Conservation (phyloP, 23 tunicate genomes). For the Trididemnum clinides region DNA sequence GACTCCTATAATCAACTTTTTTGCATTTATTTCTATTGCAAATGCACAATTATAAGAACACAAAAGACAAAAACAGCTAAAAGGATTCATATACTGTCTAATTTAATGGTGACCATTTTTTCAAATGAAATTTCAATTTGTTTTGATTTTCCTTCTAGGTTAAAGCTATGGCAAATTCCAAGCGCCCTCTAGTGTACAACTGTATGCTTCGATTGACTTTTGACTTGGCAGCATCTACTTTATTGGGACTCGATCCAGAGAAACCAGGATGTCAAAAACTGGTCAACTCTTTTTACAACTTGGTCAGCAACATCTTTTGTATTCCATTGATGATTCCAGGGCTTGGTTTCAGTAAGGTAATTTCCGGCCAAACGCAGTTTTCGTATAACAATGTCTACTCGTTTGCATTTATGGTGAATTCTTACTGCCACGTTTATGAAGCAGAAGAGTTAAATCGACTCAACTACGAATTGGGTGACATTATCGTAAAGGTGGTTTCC, state of each 20-base stretch:
- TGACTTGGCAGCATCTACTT: conserved; percentile 50
- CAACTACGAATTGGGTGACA: no score
- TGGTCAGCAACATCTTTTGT: conserved; percentile 77
- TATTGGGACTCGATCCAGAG: conserved; percentile 53
- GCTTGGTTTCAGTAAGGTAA: conserved; percentile 69
- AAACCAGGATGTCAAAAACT: background rate
- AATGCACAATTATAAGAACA: no score
- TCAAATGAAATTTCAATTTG: background rate
- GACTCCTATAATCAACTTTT: no score
- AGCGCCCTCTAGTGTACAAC: conserved; percentile 55
- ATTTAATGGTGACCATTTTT: background rate
- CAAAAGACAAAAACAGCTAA: background rate
- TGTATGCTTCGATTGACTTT: conserved; percentile 58
- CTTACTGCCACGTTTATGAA: no score
- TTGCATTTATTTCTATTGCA: no score
- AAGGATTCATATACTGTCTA: background rate
- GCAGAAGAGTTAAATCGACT: no score
- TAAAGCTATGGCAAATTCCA: conserved; percentile 13
- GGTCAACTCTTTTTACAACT: conserved; percentile 40
- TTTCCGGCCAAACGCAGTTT: background rate
- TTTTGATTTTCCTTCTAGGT: conserved; percentile 16
- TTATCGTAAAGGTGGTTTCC: background rate
- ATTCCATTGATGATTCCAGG: conserved; percentile 70
- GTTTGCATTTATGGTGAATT: no score
- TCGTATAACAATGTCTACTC: no score